These are phyloP conservation scores for Athetis lepigone DNA, from an alignment of 2,888 invertebrate genomes.

Conservation along the genomic window DNA sequence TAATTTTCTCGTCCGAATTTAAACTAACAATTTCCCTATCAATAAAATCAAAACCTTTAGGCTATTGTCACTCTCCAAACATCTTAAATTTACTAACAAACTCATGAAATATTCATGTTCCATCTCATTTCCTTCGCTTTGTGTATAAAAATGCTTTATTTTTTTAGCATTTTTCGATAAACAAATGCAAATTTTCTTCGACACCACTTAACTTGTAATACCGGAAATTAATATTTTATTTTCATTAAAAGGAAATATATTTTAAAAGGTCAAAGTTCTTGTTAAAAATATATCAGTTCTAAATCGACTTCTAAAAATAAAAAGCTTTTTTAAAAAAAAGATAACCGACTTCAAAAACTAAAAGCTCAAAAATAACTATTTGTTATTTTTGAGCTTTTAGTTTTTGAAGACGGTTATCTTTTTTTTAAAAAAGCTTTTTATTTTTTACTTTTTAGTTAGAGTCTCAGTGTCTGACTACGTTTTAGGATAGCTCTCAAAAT, in stretches of 20 bases:
- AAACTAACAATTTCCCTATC: conserved; percentile 14
- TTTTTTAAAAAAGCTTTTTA: too few species aligned
- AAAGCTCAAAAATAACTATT: too few species aligned
- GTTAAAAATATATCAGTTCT: too few species aligned
- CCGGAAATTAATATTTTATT: conserved; percentile 54
- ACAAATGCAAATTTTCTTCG: conserved; percentile 54
- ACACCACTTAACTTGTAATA: conserved; percentile 37
- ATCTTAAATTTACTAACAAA: conserved; percentile 39
- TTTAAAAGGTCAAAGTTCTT: conserved; percentile 1
- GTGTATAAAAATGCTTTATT: conserved; percentile 31
- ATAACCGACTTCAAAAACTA: too few species aligned
- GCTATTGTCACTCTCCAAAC: conserved; percentile 30
- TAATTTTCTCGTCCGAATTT: not conserved
- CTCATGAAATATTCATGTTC: conserved; percentile 48
- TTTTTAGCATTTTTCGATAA: conserved; percentile 43
- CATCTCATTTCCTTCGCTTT: conserved; percentile 24
- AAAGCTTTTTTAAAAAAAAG: too few species aligned
- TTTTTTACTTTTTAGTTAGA: too few species aligned
- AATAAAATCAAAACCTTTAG: conserved; percentile 26
- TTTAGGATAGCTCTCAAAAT: too few species aligned
- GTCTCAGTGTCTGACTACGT: too few species aligned
- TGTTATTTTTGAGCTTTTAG: too few species aligned
- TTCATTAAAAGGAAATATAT: conserved; percentile 39
- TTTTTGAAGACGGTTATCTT: too few species aligned
- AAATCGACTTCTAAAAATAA: too few species aligned